phyloP scores from a whole-genome alignment of 2,888 invertebrate genomes.

The Leptinotarsa tumamoca region DNA sequence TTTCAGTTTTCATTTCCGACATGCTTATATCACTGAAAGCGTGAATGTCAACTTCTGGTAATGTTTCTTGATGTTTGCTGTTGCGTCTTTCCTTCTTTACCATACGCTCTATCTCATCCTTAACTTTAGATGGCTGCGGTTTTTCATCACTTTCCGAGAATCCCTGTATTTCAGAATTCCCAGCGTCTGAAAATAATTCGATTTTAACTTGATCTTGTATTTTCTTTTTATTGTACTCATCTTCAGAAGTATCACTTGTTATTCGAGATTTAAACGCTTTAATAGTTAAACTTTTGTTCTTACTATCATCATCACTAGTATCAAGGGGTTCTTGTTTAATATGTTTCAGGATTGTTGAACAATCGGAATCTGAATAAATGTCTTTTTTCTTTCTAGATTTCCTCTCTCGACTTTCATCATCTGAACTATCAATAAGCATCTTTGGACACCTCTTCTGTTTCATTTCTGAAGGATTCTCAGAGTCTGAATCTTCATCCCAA shows the following conservation, averaged over 20 bases:
- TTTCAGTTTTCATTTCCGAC: slow-evolving; percentile 57
- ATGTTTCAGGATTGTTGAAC: slow-evolving; percentile 65
- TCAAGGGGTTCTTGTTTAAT: slow-evolving; percentile 63
- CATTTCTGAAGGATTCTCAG: slow-evolving; percentile 63
- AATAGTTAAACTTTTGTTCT: slow-evolving; percentile 71
- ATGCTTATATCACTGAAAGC: slow-evolving; percentile 26
- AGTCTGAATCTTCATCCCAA: slow-evolving; percentile 89
- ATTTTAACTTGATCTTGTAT: slow-evolving; percentile 70
- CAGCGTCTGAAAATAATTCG: slow-evolving; percentile 71
- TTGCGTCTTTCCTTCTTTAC: slow-evolving; percentile 62
- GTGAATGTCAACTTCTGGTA: slow-evolving; percentile 46
- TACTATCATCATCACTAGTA: slow-evolving; percentile 65
- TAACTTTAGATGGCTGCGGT: slow-evolving; percentile 51
- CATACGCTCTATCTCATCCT: slow-evolving; percentile 59
- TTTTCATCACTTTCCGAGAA: slow-evolving; percentile 63
- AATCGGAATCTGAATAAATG: slow-evolving; percentile 70
- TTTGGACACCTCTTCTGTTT: slow-evolving; percentile 58
- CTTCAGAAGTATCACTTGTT: slow-evolving; percentile 83
- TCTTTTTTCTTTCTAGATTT: slow-evolving; percentile 64
- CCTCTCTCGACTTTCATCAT: slow-evolving; percentile 59
- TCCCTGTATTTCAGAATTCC: slow-evolving; percentile 65
- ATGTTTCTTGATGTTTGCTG: slow-evolving; percentile 58
- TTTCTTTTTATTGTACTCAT: slow-evolving; percentile 72
- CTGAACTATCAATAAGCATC: slow-evolving; percentile 63
- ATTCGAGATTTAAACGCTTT: slow-evolving; percentile 80